phyloP scores from a whole-genome alignment of 2,888 invertebrate species.

The Phorcus lineatus region DNA sequence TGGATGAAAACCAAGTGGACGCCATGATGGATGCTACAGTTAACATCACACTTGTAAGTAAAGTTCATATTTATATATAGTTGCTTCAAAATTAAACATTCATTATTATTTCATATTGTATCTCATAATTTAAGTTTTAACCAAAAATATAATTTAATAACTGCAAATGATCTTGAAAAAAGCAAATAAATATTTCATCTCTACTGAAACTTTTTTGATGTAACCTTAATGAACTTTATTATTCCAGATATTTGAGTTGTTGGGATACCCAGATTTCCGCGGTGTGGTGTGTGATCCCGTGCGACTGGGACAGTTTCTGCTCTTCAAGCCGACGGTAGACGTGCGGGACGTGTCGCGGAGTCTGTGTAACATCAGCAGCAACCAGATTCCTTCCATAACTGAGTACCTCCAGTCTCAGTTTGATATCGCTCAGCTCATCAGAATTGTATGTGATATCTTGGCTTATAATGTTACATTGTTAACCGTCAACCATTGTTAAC shows the following conservation, averaged over 20 bases:
- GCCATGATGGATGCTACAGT: constrained; percentile 57
- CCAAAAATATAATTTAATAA: too few relatives aligned
- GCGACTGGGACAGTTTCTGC: constrained; percentile 51
- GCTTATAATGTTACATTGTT: too few relatives aligned
- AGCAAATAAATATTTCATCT: too few relatives aligned
- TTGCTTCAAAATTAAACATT: too few relatives aligned
- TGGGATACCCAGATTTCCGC: constrained; percentile 52
- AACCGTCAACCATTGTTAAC: too few relatives aligned
- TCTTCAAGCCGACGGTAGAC: constrained; percentile 50
- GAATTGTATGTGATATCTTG: constrained; percentile 49
- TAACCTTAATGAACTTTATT: too few relatives aligned
- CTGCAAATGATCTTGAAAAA: too few relatives aligned
- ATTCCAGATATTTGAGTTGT: constrained; percentile 46
- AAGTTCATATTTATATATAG: not conserved
- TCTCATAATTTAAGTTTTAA: too few relatives aligned
- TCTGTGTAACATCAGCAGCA: constrained; percentile 55
- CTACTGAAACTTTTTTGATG: too few relatives aligned
- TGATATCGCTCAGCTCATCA: constrained; percentile 57
- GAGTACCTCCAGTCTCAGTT: constrained; percentile 52
- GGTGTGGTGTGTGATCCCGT: constrained; percentile 55
- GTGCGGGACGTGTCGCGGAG: constrained; percentile 45
- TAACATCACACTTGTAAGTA: constrained; percentile 55
- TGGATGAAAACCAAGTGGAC: constrained; percentile 48
- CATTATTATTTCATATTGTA: too few relatives aligned
- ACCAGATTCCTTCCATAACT: constrained; percentile 53